phyloP scores from a whole-genome alignment of 2,888 invertebrate species.

The Suillia variegata region DNA sequence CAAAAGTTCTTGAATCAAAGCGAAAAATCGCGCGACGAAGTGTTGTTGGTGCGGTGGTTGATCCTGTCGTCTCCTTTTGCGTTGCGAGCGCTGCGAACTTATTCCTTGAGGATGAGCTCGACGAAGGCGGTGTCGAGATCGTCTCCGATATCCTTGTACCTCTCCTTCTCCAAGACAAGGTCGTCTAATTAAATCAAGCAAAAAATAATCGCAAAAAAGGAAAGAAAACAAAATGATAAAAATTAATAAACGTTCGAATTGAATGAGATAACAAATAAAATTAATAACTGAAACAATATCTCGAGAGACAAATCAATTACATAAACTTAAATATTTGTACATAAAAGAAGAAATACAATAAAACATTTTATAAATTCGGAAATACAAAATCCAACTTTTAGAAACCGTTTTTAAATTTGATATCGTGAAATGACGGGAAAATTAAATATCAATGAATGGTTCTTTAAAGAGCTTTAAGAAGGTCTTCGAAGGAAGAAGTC shows the following conservation, averaged over 20 bases:
- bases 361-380: too few relatives aligned
- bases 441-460: too few relatives aligned
- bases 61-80: conserved; percentile 16
- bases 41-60: conserved; percentile 25
- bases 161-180: conserved; percentile 96
- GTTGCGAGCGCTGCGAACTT: conserved; percentile 39
- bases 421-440: too few relatives aligned
- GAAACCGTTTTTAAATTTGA: too few relatives aligned
- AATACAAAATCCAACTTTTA: too few relatives aligned
- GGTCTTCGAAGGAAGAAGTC: too few relatives aligned
- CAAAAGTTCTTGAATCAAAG: background rate
- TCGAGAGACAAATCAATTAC: too few relatives aligned
- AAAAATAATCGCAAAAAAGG: conserved; percentile 26
- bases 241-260: conserved; percentile 33
- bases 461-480: too few relatives aligned
- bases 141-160: conserved; percentile 99
- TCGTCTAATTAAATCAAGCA: conserved; percentile 71
- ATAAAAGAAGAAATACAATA: too few relatives aligned
- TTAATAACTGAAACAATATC: conserved; percentile 9
- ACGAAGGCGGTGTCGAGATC: conserved; percentile 99
- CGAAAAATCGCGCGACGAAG: conserved; percentile 1
- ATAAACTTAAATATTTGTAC: too few relatives aligned
- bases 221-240: conserved; percentile 32
- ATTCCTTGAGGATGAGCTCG: conserved; percentile 82
- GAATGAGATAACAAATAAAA: conserved; percentile 29